Evolutionary conservation across 1,140 invertebrate species (phyloP).

Genomic region (Diachasma alloeum): DNA sequence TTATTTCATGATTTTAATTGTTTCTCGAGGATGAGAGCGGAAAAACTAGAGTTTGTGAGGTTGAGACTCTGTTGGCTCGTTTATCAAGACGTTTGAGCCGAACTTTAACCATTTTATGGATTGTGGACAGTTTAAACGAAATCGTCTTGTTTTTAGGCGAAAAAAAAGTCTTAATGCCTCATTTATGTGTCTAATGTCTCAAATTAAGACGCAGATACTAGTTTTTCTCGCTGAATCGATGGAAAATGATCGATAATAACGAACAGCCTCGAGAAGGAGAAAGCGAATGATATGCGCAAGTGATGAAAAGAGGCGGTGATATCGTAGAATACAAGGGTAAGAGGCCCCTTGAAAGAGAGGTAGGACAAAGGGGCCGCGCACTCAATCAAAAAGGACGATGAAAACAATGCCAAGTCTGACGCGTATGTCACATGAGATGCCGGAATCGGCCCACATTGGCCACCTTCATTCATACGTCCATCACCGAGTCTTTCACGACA

Average conservation of each 20-base stretch:
- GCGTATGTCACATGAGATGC: slow-evolving; percentile 63
- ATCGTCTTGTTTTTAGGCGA: too few species aligned
- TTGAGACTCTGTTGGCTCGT: too few species aligned
- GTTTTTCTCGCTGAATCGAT: not conserved
- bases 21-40: too few species aligned
- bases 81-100: too few species aligned
- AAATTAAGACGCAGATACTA: too few species aligned
- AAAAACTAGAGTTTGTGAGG: too few species aligned
- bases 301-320: not conserved
- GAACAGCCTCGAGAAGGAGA: not conserved
- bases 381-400: slow-evolving; percentile 61
- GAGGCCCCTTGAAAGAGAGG: slow-evolving; percentile 23
- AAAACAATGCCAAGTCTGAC: slow-evolving; percentile 58
- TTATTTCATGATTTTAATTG: too few species aligned
- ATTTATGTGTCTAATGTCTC: too few species aligned
- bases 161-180: too few species aligned
- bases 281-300: not conserved
- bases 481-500: slow-evolving; percentile 47
- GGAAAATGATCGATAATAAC: not conserved
- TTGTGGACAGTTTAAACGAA: too few species aligned
- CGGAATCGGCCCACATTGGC: slow-evolving; percentile 65
- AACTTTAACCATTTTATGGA: too few species aligned
- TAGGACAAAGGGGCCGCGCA: slow-evolving; percentile 44
- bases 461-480: slow-evolving; percentile 65
- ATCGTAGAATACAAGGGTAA: not conserved